These are phyloP conservation scores for Chironomus tentans DNA, from an alignment of 2,888 invertebrate species.

Conservation along the genomic window DNA sequence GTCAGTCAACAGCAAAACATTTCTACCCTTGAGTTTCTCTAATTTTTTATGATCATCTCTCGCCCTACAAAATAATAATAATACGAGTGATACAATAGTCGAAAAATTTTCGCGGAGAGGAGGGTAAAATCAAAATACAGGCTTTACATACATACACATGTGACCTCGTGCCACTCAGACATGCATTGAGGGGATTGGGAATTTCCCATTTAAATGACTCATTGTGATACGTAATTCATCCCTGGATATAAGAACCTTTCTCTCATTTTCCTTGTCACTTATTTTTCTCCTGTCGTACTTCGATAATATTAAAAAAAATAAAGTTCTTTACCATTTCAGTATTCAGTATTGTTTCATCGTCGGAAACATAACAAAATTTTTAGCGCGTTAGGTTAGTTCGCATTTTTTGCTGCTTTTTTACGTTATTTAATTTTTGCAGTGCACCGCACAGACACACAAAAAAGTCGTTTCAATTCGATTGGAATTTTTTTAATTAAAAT, in stretches of 20 bases:
- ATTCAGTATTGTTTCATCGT: slow-evolving; percentile 19
- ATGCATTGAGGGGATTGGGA: background rate
- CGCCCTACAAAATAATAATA: background rate
- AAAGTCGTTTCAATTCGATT: background rate
- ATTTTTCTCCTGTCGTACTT: no score
- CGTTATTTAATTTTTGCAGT: background rate
- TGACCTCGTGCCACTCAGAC: background rate
- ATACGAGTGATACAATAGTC: no score
- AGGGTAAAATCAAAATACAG: background rate
- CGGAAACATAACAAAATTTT: slow-evolving; percentile 18
- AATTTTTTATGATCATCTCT: background rate
- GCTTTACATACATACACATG: background rate
- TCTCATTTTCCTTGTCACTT: background rate
- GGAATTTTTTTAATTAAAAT: slow-evolving; percentile 21
- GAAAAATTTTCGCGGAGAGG: background rate
- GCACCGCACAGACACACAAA: background rate
- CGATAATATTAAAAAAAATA: background rate
- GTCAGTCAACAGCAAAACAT: no score
- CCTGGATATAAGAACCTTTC: background rate
- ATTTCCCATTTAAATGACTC: background rate
- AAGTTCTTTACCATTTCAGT: background rate
- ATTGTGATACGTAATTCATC: background rate
- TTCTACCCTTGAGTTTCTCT: no score
- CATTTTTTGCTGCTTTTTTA: background rate
- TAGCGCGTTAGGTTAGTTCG: slow-evolving; percentile 21